These are phyloP conservation scores for Chironomus riparius DNA, from an alignment of 2,888 invertebrate species.

Conservation along the genomic window DNA sequence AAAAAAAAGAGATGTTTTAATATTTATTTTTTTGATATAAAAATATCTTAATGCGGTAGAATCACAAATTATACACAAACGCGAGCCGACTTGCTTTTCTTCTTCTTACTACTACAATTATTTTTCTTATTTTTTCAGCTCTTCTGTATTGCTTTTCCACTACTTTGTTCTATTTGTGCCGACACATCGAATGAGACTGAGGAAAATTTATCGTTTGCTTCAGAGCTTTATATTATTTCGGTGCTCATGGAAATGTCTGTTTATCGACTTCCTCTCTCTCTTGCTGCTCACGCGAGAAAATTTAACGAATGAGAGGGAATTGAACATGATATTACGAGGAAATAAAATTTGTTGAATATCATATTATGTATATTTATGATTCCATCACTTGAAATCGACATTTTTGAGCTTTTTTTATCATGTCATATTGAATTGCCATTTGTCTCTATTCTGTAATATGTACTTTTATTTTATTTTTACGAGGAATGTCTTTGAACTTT, in stretches of 20 bases:
- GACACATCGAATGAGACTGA: neutral
- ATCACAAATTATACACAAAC: neutral
- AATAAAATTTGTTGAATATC: neutral
- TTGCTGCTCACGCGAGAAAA: neutral
- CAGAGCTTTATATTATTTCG: neutral
- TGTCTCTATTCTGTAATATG: neutral
- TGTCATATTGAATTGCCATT: neutral
- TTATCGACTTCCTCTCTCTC: neutral
- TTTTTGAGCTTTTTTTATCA: neutral
- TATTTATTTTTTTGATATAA: neutral
- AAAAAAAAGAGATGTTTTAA: neutral
- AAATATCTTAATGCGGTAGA: neutral
- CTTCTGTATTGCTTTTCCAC: neutral
- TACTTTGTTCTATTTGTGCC: neutral
- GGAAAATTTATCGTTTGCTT: neutral
- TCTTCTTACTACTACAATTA: neutral
- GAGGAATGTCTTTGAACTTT: neutral
- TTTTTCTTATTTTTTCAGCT: neutral
- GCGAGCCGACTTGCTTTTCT: neutral
- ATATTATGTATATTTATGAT: neutral
- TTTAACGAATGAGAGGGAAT: neutral
- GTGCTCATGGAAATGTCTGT: neutral
- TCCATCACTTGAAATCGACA: neutral
- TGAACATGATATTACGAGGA: neutral
- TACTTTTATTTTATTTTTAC: neutral